These are phyloP conservation scores for Macroramphosus scolopax DNA, from an alignment of 2,797 vertebrate species.

Conservation along the genomic window DNA sequence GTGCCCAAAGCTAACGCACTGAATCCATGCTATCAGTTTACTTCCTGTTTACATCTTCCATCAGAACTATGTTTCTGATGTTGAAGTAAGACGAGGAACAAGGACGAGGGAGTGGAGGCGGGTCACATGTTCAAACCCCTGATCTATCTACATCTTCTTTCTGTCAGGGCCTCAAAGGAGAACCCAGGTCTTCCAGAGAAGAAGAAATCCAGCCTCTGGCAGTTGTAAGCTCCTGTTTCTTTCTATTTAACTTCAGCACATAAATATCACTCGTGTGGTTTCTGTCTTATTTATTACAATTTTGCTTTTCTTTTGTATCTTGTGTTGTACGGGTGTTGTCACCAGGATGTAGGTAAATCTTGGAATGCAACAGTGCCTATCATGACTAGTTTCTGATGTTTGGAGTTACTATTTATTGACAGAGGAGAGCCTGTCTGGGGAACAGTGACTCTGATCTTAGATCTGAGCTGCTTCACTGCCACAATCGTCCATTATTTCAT, in stretches of 20 bases:
- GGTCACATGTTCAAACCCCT: too few species aligned
- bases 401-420: constrained; percentile 31
- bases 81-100: too few species aligned
- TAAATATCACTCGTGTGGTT: constrained; percentile 1
- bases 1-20: too few species aligned
- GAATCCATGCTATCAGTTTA: too few species aligned
- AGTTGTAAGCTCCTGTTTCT: constrained; percentile 87
- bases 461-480: constrained; percentile 20
- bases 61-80: too few species aligned
- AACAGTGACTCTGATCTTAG: too few species aligned
- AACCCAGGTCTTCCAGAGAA: constrained; percentile 92
- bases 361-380: constrained; percentile 34
- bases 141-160: background rate
- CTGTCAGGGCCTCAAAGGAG: constrained; percentile 89
- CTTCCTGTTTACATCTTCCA: too few species aligned
- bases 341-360: constrained; percentile 83
- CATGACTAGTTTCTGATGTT: constrained; percentile 37
- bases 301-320: constrained; percentile 47
- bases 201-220: constrained; percentile 98
- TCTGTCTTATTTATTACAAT: constrained; percentile 16
- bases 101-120: too few species aligned
- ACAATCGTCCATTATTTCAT: too few species aligned
- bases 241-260: constrained; percentile 9
- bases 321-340: constrained; percentile 56
- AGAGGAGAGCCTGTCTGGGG: constrained; percentile 53